A percentile compares a stretch with the other conserved stretches of the same genome.
phyloP scores from a whole-genome alignment of 2,113 vertebrate genomes.

The Formicarius rufipectus region DNA sequence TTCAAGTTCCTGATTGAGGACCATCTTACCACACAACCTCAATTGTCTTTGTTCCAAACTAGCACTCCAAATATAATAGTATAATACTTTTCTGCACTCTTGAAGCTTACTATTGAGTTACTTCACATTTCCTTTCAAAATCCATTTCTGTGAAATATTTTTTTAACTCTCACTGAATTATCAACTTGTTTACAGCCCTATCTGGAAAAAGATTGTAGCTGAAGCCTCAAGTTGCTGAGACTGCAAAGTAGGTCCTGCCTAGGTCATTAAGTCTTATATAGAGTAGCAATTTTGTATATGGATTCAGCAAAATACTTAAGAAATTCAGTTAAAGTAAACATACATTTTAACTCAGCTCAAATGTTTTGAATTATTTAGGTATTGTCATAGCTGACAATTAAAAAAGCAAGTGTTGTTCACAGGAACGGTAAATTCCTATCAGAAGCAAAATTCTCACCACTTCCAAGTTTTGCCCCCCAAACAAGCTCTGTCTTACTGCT shows the following conservation, averaged over 20 bases:
- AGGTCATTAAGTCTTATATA: background rate
- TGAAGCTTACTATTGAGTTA: background rate
- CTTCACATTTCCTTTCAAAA: background rate
- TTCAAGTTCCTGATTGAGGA: background rate
- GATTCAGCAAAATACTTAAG: background rate
- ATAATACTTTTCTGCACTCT: background rate
- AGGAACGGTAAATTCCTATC: background rate
- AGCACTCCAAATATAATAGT: background rate
- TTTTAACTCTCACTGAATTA: background rate
- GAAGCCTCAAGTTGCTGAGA: background rate
- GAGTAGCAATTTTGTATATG: background rate
- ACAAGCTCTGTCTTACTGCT: background rate
- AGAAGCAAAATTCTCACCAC: background rate
- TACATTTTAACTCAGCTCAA: background rate
- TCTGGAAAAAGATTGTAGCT: background rate
- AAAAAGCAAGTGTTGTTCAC: background rate
- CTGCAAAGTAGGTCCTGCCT: background rate
- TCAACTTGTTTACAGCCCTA: background rate
- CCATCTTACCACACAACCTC: background rate
- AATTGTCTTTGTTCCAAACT: background rate
- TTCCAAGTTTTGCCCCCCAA: background rate
- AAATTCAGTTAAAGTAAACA: background rate
- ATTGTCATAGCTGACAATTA: background rate
- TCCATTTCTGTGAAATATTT: background rate
- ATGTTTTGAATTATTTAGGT: background rate